phyloP scores from a whole-genome alignment of 2,797 vertebrate species.

The Epinephelus malabaricus region DNA sequence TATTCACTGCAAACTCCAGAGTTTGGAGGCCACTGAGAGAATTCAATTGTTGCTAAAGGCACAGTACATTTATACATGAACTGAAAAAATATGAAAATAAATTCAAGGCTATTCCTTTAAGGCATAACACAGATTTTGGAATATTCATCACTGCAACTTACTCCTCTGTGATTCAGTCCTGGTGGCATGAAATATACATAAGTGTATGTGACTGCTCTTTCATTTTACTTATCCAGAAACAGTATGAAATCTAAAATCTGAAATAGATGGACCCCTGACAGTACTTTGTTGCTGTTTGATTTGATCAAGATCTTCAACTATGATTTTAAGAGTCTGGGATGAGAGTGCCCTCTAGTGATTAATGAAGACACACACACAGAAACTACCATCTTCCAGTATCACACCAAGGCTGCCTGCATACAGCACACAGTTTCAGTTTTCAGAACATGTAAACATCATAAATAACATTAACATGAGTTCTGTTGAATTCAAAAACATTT shows the following conservation, averaged over 20 bases:
- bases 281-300: conserved; percentile 13
- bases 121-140: background rate
- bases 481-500: conserved; percentile 29
- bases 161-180: background rate
- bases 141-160: background rate
- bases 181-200: background rate
- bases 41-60: background rate
- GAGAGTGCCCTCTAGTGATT: conserved; percentile 73
- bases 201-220: background rate
- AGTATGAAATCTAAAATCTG: background rate
- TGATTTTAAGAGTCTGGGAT: conserved; percentile 10
- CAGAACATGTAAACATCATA: background rate
- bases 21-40: background rate
- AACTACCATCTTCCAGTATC: background rate
- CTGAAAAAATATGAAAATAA: background rate
- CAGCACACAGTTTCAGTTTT: background rate
- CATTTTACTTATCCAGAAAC: conserved; percentile 21
- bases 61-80: background rate
- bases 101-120: background rate
- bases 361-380: background rate
- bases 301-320: background rate
- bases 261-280: background rate
- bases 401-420: background rate
- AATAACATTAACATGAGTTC: background rate
- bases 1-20: background rate